A percentile compares a stretch with the other conserved stretches of the same genome.
These are phyloP conservation scores for Aethina tumida DNA, from an alignment of 1,140 invertebrate species.

Conservation along the genomic window DNA sequence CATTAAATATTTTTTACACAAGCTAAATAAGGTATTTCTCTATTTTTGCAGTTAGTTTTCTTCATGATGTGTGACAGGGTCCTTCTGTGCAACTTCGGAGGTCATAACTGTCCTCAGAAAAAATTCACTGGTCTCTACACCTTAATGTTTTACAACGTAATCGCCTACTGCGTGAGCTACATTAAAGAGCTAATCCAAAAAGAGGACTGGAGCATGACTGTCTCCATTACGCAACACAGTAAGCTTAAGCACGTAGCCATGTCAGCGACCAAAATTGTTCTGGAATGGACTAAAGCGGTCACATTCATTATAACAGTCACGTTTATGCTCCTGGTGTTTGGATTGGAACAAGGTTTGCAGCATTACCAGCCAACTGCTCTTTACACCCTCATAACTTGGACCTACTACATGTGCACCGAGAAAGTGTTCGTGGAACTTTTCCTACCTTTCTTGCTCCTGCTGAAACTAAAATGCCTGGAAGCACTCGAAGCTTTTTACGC, in stretches of 20 bases:
- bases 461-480: conserved; percentile 53
- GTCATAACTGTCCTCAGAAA: conserved; percentile 43
- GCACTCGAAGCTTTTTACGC: conserved; percentile 56
- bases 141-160: conserved; percentile 71
- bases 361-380: conserved; percentile 56
- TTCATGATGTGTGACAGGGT: conserved; percentile 61
- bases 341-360: conserved; percentile 62
- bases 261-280: conserved; percentile 68
- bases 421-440: conserved; percentile 58
- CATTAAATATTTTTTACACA: no score
- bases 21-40: conserved; percentile 11
- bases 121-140: conserved; percentile 61
- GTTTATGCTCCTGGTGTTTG: conserved; percentile 63
- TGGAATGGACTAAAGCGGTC: conserved; percentile 73
- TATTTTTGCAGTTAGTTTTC: conserved; percentile 53
- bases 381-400: conserved; percentile 54
- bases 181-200: conserved; percentile 61
- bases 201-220: conserved; percentile 65
- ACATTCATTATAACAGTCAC: conserved; percentile 71
- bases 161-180: conserved; percentile 66
- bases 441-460: conserved; percentile 42
- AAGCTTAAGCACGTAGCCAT: conserved; percentile 68
- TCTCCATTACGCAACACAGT: conserved; percentile 60
- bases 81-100: conserved; percentile 31
- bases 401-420: conserved; percentile 64